Evolutionary conservation across 64 coral and sea anemone species (phyloP), one percentile per base, ranked within the genome.

Genomic region (Cladopsammia gracilis): DNA sequence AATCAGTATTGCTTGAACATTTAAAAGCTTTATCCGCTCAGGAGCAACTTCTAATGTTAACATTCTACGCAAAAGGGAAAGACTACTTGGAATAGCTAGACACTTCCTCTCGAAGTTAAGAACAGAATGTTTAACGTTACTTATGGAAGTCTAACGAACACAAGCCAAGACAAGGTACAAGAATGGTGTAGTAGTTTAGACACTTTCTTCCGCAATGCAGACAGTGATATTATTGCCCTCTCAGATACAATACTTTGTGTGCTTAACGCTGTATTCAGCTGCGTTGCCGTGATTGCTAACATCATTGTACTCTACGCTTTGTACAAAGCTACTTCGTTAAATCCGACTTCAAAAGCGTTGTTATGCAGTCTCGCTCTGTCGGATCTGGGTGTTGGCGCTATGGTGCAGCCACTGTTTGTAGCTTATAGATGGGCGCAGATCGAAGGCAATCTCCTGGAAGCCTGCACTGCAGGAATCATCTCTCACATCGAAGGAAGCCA

Each of bases 341-440:
- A 83, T 65, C 48, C 44, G n/a, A 64, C 80, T 5, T 83, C 80
- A 4, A 83, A 83, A 49, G 80, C 80, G 2, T 49, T 83, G 3
- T 46, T 83, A 8, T 83, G 80, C 45, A 83, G 47, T 22, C 61
- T 83, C 1, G 80, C 80, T 83, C 6, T 83, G 7, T 83, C 80
- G 5, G 80, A 83, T 83, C 43, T 84, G 62, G 80, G 80, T 14
- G 62, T 84, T 22, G 80, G 80, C 7, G 80, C 80, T 1, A 84
- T 84, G 3, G 80, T 84, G 3, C 80, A 84, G 44, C 80, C 62
- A 11, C 62, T 84, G 6, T 84, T 68, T 43, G 61, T 84, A n/a
- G 45, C 45, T 13, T 84, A 84, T 61, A 84, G 80, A 84, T 84
- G 80, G 80, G 44, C 20, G 12, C 60, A 84, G 58, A 84, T 84